Evolutionary conservation across 2,888 invertebrate species (phyloP).

Genomic region (Ischnus inquisitorius): DNA sequence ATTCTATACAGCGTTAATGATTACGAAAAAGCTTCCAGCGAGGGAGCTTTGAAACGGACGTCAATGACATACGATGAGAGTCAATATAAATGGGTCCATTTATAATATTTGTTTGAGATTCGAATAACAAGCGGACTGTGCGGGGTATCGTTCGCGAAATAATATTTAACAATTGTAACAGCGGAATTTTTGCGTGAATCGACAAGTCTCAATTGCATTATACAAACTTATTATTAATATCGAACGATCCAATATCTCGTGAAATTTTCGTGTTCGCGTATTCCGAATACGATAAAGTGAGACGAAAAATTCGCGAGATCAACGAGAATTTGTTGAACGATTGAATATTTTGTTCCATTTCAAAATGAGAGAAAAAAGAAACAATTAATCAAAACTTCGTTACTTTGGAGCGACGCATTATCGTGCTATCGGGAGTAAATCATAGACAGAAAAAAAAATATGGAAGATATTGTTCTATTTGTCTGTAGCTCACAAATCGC

Average conservation of each 20-base stretch:
- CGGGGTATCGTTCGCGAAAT: neutral
- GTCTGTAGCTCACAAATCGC: conserved; percentile 25
- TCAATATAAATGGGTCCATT: conserved; percentile 36
- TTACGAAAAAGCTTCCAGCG: conserved; percentile 3
- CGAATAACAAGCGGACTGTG: neutral
- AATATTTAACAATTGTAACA: neutral
- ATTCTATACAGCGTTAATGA: neutral
- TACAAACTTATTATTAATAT: neutral
- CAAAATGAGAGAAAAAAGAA: conserved; percentile 11
- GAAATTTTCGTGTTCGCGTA: neutral
- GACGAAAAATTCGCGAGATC: neutral
- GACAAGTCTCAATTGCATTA: neutral
- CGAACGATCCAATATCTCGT: neutral
- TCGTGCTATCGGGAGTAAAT: conserved; percentile 40
- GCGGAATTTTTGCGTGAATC: neutral
- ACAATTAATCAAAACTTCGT: conserved; percentile 44
- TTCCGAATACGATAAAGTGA: neutral
- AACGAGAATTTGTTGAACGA: neutral
- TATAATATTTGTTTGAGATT: neutral
- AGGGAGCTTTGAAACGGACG: conserved; percentile 8
- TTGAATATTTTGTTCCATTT: neutral
- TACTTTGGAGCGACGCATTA: neutral
- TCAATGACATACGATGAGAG: conserved; percentile 38
- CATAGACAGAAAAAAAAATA: conserved; percentile 11
- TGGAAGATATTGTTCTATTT: conserved; percentile 24